Evolutionary conservation across 2,113 vertebrate species (phyloP), one percentile per base, ranked within the genome.

Genomic region (Cebidichthys violaceus): DNA sequence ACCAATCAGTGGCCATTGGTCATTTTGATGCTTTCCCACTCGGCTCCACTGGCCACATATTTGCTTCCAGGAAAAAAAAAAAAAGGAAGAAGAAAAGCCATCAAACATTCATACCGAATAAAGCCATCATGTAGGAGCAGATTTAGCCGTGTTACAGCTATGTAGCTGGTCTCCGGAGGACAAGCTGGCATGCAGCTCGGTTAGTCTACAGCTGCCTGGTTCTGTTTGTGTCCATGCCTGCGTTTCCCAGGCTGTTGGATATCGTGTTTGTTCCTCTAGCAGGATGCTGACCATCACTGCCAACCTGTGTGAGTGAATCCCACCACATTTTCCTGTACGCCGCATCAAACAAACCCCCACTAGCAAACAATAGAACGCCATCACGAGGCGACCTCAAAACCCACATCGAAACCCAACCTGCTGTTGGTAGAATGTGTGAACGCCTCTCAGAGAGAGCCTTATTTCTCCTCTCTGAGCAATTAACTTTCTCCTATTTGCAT

Each of bases 241-340:
- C 37, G 59, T 31, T 80, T 88, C 68, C 39, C 62, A 69, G 66
- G 57, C 83, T 85, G 35, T 84, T 75, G 61, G 71, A 82, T 86
- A 73, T 84, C 35, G 47, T 15, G 79, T 83, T 77, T 85, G 57
- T 87, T 77, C 77, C 61, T 57, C 59, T 41, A 60, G 41, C 73
- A 85, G 82, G 64, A 84, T 75, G 59, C 59, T 83, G 59, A 75
- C 69, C 35, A 64, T 83, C 72, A 33, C 31, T 86, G 77, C 84
- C 84, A 88, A 73, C 73, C 66, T 81, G 37, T 79, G 54, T 41
- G 66, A 57, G 31, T 69, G 35, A 85, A 81, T 77, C 87, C 70
- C 22, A 83, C 55, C 81, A 89, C 67, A 74, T 59, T 64, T 59
- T 47, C 64, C 66, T 69, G 29, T 37, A 52, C 35, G 57, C 41